Percentiles rank a stretch among this genome's conserved stretches.
Conservation (phyloP, 2,888 invertebrate genomes). For the Drosophila quasianomalipes region DNA sequence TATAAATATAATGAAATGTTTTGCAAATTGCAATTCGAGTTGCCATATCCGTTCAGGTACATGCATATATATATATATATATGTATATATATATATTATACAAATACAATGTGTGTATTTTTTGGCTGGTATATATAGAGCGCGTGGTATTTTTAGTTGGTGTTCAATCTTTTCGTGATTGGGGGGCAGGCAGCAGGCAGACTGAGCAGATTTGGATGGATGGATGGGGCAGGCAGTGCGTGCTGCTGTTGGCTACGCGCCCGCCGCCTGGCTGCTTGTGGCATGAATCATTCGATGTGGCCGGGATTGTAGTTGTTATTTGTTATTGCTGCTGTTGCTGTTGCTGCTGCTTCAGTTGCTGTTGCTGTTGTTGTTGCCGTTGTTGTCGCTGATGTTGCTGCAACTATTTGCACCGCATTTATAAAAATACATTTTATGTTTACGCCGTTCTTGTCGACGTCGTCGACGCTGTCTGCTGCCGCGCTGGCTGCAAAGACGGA, state of each 20-base stretch:
- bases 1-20: slow-evolving; percentile 32
- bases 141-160: slow-evolving; percentile 73
- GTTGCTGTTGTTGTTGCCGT: slow-evolving; percentile 36
- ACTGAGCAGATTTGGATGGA: slow-evolving; percentile 14
- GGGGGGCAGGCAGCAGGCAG: slow-evolving; percentile 58
- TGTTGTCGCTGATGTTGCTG: slow-evolving; percentile 59
- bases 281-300: slow-evolving; percentile 75
- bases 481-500: slow-evolving; percentile 56
- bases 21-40: slow-evolving; percentile 72
- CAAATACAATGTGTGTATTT: slow-evolving; percentile 14
- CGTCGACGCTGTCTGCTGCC: slow-evolving; percentile 59
- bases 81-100: slow-evolving; percentile 3
- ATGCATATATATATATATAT: slow-evolving; percentile 11
- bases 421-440: slow-evolving; percentile 79
- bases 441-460: slow-evolving; percentile 68
- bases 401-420: slow-evolving; percentile 76
- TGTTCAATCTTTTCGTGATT: slow-evolving; percentile 76
- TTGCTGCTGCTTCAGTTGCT: slow-evolving; percentile 20
- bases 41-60: slow-evolving; percentile 74
- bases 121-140: slow-evolving; percentile 66
- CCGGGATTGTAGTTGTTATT: slow-evolving; percentile 55
- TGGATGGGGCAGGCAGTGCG: slow-evolving; percentile 61
- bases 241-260: slow-evolving; percentile 77
- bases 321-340: slow-evolving; percentile 24
- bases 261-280: slow-evolving; percentile 71